Evolutionary conservation across 2,888 invertebrate genomes (phyloP).

Genomic region (Pharmacophagus antenor): DNA sequence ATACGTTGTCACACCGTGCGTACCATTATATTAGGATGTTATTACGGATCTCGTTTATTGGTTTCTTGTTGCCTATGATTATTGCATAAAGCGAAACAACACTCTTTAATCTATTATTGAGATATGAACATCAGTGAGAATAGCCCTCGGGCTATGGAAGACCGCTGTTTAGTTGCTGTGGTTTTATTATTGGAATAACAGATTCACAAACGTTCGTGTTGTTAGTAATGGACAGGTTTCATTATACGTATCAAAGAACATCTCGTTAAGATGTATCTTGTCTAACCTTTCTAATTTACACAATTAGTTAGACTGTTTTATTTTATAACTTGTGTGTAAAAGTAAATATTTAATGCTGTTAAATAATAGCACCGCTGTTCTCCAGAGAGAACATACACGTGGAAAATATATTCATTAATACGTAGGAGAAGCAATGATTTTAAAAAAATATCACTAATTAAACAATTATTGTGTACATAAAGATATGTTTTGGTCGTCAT

Average conservation of each 20-base stretch:
- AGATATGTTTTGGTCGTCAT: constrained; percentile 24
- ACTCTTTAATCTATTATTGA: constrained; percentile 59
- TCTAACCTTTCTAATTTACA: constrained; percentile 13
- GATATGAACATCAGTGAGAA: constrained; percentile 44
- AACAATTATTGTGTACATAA: constrained; percentile 20
- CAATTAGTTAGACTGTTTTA: constrained; percentile 1
- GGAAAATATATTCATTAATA: neutral
- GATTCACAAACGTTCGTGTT: constrained; percentile 4
- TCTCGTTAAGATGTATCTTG: constrained; percentile 26
- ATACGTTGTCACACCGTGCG: constrained; percentile 35
- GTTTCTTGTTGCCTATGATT: constrained; percentile 39
- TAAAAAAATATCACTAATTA: constrained; percentile 13
- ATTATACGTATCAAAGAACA: constrained; percentile 14
- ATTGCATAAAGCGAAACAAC: constrained; percentile 43
- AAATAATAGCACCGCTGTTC: neutral
- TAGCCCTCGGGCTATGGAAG: constrained; percentile 49
- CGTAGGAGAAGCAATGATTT: neutral
- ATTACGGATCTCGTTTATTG: constrained; percentile 17
- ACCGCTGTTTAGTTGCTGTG: constrained; percentile 45
- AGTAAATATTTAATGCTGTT: neutral
- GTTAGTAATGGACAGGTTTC: constrained; percentile 20
- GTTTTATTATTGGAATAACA: constrained; percentile 22
- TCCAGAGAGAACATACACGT: neutral
- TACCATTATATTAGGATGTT: constrained; percentile 11
- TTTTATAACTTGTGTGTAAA: neutral